Evolutionary conservation across 2,113 vertebrate genomes (phyloP), one percentile per base, ranked within the genome.

Genomic region (Catagonus wagneri): DNA sequence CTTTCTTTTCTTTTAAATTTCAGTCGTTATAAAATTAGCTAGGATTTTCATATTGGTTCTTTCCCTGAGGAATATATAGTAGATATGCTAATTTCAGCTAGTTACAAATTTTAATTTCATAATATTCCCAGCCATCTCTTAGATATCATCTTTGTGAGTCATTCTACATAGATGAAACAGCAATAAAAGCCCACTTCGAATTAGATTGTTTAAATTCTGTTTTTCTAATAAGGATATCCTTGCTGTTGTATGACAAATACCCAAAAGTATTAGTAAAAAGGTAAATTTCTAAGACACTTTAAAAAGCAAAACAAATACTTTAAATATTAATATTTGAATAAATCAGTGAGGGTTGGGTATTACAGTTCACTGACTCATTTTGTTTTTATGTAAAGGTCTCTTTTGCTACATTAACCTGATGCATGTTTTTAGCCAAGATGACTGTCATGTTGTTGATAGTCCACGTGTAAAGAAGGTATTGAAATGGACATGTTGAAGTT

Each of bases 81-180:
- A 83, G 27, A 91, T 89, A 29, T 32, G 54, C 60, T 83, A 83
- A 94, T 90, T 52, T 97, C 90, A 93, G 74, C 58, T 91, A 32
- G 54, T 89, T 97, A 52, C 58, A 91, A 22, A 89, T 90, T 92
- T 97, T 96, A 91, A 94, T 97, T 96, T 96, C 68, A 58, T 89
- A 76, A 75, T 93, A 92, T 94, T 72, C 52, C 65, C 54, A 96
- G 74, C 16, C 34, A 75, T 93, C 74, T 90, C 83, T 88, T 90
- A 88, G 32, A 63, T 96, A 50, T 14, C 72, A 78, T 93, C 65
- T 90, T 86, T 96, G 25, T 83, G 78, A 96, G 74, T 94, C 85
- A 89, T 93, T 90, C 76, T 91, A 12, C 56, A 20, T 83, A 23
- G n/a, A 63, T 69, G 36, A 92, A 94, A 94, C 95, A 75, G 83